Percentiles rank a stretch among this genome's conserved stretches.
phyloP scores from a whole-genome alignment of 2,113 vertebrate species.

The Pterophyllum scalare region DNA sequence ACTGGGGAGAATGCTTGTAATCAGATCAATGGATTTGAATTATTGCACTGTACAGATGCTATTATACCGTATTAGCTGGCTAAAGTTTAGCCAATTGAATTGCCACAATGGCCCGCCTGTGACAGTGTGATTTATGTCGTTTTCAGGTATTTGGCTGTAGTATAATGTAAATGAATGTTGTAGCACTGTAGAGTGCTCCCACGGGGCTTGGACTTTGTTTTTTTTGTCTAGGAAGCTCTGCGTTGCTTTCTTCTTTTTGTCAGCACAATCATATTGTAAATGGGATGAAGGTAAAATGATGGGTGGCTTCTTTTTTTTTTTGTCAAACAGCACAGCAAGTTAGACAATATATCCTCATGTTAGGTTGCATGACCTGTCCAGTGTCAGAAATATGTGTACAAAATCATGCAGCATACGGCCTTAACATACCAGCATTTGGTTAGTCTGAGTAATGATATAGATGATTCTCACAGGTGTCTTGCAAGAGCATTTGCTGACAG shows the following conservation, averaged over 20 bases:
- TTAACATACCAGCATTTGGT: background rate
- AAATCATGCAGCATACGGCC: background rate
- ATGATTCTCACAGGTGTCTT: constrained; percentile 29
- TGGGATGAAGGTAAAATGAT: constrained; percentile 28
- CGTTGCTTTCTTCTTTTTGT: constrained; percentile 13
- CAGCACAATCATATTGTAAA: constrained; percentile 31
- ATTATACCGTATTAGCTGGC: constrained; percentile 57
- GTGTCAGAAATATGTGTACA: constrained; percentile 13
- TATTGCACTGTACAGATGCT: constrained; percentile 52
- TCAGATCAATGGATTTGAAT: constrained; percentile 74
- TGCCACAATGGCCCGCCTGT: constrained; percentile 48
- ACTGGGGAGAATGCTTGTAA: constrained; percentile 54
- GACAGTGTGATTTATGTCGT: constrained; percentile 71
- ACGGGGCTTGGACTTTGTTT: constrained; percentile 37
- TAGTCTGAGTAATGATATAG: constrained; percentile 22
- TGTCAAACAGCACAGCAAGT: background rate
- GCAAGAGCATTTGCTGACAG: constrained; percentile 11
- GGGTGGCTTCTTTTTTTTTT: constrained; percentile 1
- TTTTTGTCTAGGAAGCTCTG: constrained; percentile 42
- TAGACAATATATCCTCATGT: background rate
- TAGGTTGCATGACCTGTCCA: background rate
- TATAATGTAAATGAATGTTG: constrained; percentile 70
- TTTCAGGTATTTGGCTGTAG: constrained; percentile 55
- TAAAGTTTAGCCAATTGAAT: constrained; percentile 64
- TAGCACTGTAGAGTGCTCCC: constrained; percentile 26